Percentiles rank a stretch among this genome's conserved stretches.
Evolutionary conservation across 2,888 invertebrate species (phyloP).

Genomic region (Malacosoma neustria): DNA sequence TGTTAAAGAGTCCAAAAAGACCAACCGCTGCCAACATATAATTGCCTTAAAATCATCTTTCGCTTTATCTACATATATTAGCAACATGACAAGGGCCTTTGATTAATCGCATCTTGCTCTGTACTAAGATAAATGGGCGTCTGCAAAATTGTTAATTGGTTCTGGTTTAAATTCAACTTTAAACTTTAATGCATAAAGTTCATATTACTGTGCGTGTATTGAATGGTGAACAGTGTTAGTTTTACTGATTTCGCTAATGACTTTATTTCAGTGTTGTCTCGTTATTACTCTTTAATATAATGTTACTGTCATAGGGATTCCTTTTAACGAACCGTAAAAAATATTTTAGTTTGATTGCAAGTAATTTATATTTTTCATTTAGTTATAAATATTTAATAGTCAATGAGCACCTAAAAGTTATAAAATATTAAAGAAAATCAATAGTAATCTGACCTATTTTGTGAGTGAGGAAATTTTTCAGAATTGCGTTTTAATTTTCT

Average conservation of each 20-base stretch:
- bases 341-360: background rate
- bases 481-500: too few relatives aligned
- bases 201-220: slow-evolving; percentile 17
- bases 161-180: slow-evolving; percentile 27
- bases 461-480: too few relatives aligned
- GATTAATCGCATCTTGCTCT: slow-evolving; percentile 66
- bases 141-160: slow-evolving; percentile 15
- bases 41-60: slow-evolving; percentile 50
- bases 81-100: slow-evolving; percentile 63
- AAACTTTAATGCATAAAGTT: slow-evolving; percentile 25
- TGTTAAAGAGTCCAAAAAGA: background rate
- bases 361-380: too few relatives aligned
- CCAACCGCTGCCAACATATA: background rate
- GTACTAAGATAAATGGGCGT: slow-evolving; percentile 57
- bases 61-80: slow-evolving; percentile 57
- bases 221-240: slow-evolving; percentile 35
- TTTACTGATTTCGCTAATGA: slow-evolving; percentile 59
- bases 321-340: background rate
- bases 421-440: too few relatives aligned
- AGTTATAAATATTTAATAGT: too few relatives aligned
- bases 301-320: background rate
- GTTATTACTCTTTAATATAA: background rate
- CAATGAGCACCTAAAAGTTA: too few relatives aligned
- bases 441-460: too few relatives aligned
- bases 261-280: slow-evolving; percentile 25